A percentile compares a stretch with the other conserved stretches of the same genome.
phyloP scores from a whole-genome alignment of 1,140 invertebrate genomes.

The Rhizoglyphus robini region DNA sequence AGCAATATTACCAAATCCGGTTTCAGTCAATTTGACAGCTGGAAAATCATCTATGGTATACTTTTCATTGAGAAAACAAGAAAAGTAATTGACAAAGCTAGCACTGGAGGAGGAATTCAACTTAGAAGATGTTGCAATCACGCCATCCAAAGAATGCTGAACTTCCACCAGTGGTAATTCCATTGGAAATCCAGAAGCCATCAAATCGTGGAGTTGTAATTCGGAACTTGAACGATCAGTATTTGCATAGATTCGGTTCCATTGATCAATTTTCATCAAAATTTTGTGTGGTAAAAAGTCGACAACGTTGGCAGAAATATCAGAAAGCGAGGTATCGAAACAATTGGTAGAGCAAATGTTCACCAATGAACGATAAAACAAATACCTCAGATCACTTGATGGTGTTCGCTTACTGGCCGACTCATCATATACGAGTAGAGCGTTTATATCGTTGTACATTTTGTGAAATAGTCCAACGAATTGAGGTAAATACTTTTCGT shows the following conservation, averaged over 20 bases:
- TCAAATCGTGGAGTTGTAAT: not conserved
- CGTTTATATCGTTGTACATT: not conserved
- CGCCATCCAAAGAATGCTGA: not conserved
- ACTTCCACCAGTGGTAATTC: constrained; percentile 9
- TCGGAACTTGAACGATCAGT: not conserved
- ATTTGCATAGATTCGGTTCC: constrained; percentile 9
- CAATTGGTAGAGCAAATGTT: constrained; percentile 10
- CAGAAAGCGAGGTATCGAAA: not conserved
- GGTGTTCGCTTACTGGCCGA: not conserved
- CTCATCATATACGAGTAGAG: not conserved
- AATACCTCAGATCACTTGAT: not conserved
- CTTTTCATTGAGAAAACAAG: constrained; percentile 7
- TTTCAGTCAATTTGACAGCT: not conserved
- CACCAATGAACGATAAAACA: constrained; percentile 1
- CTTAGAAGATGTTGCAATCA: not conserved
- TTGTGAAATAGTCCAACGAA: constrained; percentile 8
- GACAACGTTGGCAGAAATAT: constrained; percentile 4
- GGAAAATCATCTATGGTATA: not conserved
- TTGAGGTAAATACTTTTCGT: not conserved
- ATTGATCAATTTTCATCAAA: constrained; percentile 9
- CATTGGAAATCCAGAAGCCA: not conserved
- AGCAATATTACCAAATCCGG: not conserved
- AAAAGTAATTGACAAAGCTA: not conserved
- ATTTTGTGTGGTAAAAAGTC: constrained; percentile 3
- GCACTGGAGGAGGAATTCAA: not conserved